Base-by-base conservation (phyloP, 2,888 invertebrate genomes). In the Dascillus cervinus region DNA sequence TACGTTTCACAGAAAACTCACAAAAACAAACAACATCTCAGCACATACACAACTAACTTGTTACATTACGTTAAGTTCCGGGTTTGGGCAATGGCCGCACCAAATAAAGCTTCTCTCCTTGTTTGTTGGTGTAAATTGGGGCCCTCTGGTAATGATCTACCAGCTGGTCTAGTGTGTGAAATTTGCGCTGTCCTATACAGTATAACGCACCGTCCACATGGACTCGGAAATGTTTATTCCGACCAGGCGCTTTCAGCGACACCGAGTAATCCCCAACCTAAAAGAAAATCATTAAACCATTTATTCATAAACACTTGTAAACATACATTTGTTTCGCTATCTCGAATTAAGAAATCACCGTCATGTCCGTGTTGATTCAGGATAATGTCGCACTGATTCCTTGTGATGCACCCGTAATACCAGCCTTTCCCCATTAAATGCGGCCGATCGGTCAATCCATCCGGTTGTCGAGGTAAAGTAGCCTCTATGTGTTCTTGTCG, bases 141-240 rank as follows among this genome's bases (percentile, higher is more conserved):
- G 97, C 94, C 62, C 90, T 83, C 74, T 94, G 95, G 75, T 98
- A 98, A 71, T 98, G 97, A 62, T 90, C 87, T 53, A 99, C 95
- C 50, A 98, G 77, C 65, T 92, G 92, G 63, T 97, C 95, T 57
- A 99, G 73, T 34, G 89, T 82, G 56, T 87, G 83, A 71, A 99
- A 99, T 70, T 90, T 90, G 62, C 97, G 86, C 71, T 95, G 95
- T 22, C 98, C 98, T 69, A 99, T 99, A 70, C 91, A 90, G 68
- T 91, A 94, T 51, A 90, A 76, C 43, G 82, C 81, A 50, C 86
- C 86, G 63, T 90, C 90, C 43, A 94, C 92, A 66, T 94, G 94
- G 56, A 98, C 95, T 59, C 96, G 84, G 73, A 98, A 99, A 70
- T 98, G 98, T 66, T 98, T 98, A 74, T 98, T 98, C 52, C 96